Evolutionary conservation across 2,888 invertebrate genomes (phyloP).

Genomic region (Dynastes grantii): DNA sequence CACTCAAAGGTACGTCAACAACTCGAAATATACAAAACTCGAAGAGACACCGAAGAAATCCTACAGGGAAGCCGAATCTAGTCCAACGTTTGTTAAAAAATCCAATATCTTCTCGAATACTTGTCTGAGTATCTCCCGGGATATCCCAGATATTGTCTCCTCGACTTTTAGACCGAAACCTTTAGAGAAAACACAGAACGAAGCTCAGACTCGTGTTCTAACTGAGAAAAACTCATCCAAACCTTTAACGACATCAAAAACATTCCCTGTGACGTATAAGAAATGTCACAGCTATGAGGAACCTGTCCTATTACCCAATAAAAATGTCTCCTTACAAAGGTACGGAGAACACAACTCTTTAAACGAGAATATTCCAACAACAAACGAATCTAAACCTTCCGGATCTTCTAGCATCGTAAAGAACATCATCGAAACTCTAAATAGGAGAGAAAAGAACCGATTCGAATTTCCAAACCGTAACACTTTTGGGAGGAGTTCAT

Average conservation of each 20-base stretch:
- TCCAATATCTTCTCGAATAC: conserved; percentile 34
- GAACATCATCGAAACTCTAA: conserved; percentile 68
- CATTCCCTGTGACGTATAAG: conserved; percentile 41
- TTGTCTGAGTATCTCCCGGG: conserved; percentile 20
- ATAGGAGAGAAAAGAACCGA: conserved; percentile 63
- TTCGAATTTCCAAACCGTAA: conserved; percentile 62
- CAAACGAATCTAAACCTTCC: conserved; percentile 39
- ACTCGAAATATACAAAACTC: conserved; percentile 25
- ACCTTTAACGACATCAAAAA: conserved; percentile 23
- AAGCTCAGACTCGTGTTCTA: neutral
- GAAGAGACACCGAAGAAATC: conserved; percentile 39
- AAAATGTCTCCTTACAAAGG: conserved; percentile 32
- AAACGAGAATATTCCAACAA: neutral
- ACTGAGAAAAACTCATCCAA: conserved; percentile 19
- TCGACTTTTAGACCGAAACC: conserved; percentile 56
- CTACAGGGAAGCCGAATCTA: conserved; percentile 33
- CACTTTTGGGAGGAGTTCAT: conserved; percentile 66
- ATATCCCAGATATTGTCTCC: conserved; percentile 62
- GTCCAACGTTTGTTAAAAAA: conserved; percentile 18
- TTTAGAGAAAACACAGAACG: conserved; percentile 18
- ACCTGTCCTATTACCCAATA: neutral
- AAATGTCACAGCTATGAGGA: conserved; percentile 48
- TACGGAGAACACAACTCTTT: conserved; percentile 32
- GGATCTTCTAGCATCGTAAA: conserved; percentile 63
- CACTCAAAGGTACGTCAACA: conserved; percentile 64